Percentiles rank a stretch among this genome's conserved stretches.
Evolutionary conservation across 2,888 invertebrate species (phyloP).

Genomic region (Unio pictorum): DNA sequence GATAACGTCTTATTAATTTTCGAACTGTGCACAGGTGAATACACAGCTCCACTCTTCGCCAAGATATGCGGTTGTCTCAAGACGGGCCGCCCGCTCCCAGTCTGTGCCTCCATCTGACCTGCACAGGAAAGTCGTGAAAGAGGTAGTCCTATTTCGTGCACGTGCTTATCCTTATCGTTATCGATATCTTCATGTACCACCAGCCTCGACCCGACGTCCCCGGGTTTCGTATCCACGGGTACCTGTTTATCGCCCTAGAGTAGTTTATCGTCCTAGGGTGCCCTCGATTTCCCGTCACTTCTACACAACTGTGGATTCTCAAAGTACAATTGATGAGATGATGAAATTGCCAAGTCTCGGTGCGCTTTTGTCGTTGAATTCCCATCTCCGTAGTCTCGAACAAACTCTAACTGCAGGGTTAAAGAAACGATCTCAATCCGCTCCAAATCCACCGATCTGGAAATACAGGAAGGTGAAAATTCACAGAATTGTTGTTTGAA

Average conservation of each 20-base stretch:
- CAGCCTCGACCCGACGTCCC: slow-evolving; percentile 32
- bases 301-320: too few relatives aligned
- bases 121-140: slow-evolving; percentile 11
- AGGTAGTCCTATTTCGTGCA: slow-evolving; percentile 38
- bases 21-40: slow-evolving; percentile 49
- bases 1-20: slow-evolving; percentile 9
- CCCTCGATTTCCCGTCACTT: too few relatives aligned
- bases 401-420: too few relatives aligned
- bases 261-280: too few relatives aligned
- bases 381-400: too few relatives aligned
- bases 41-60: slow-evolving; percentile 56
- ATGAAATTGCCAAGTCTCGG: too few relatives aligned
- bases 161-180: slow-evolving; percentile 32
- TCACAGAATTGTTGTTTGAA: too few relatives aligned
- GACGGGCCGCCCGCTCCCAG: slow-evolving; percentile 49
- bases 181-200: slow-evolving; percentile 28
- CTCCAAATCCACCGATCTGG: too few relatives aligned
- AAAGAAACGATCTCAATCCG: too few relatives aligned
- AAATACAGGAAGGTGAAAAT: too few relatives aligned
- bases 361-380: too few relatives aligned
- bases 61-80: slow-evolving; percentile 51
- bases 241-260: slow-evolving; percentile 14
- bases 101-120: slow-evolving; percentile 24
- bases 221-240: slow-evolving; percentile 24
- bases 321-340: too few relatives aligned